Evolutionary conservation across 37 sponge, comb jelly and placozoan species (phyloP).

Genomic region (Theonella swinhoei): DNA sequence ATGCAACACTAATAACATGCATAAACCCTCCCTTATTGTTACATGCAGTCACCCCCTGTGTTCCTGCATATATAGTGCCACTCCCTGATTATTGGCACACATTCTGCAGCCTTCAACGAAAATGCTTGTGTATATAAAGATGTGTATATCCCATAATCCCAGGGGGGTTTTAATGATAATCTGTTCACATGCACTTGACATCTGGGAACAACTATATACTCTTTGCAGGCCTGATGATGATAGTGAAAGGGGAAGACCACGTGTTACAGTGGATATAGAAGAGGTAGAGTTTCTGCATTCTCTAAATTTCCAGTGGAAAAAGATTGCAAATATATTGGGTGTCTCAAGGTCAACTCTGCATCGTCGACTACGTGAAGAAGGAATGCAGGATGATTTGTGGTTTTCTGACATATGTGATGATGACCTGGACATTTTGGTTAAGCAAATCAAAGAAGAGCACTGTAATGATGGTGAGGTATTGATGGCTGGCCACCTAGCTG

Average conservation of each 20-base stretch:
- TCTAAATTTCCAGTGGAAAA: background rate
- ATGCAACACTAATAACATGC: no score
- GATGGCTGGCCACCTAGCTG: constrained; percentile 1
- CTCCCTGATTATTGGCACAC: no score
- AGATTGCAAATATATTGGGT: background rate
- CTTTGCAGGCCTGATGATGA: no score
- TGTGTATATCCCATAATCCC: no score
- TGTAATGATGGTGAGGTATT: constrained; percentile 11
- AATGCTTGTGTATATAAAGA: no score
- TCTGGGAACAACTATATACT: no score
- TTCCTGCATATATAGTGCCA: no score
- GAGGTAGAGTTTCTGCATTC: constrained; percentile 4
- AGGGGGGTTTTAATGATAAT: no score
- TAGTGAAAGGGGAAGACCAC: constrained; percentile 17
- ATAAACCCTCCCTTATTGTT: no score
- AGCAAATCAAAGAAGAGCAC: constrained; percentile 18
- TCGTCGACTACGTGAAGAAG: background rate
- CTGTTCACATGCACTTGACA: no score
- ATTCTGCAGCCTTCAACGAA: no score
- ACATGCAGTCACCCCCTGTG: no score
- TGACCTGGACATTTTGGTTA: background rate
- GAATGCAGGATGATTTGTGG: background rate
- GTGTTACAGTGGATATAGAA: constrained; percentile 3
- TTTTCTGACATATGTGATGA: constrained; percentile 1
- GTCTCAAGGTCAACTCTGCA: background rate